Percentiles rank a stretch among this genome's conserved stretches.
Evolutionary conservation across 2,113 vertebrate species (phyloP).

Genomic region (Phyllopteryx taeniolatus): DNA sequence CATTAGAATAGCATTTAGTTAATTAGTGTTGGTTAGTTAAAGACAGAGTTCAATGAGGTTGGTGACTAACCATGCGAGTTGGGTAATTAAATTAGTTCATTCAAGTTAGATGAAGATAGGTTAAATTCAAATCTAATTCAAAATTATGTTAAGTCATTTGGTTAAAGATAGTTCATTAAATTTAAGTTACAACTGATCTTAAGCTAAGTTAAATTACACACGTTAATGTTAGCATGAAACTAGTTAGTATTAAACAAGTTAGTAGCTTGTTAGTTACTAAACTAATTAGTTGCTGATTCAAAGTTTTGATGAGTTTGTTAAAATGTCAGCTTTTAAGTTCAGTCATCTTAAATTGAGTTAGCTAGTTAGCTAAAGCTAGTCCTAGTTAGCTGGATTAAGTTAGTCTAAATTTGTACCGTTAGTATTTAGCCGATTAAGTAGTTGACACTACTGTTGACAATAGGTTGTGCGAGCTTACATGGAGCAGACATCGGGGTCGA

Average conservation of each 20-base stretch:
- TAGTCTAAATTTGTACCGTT: too few species aligned
- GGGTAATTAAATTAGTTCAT: neutral
- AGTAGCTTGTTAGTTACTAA: too few species aligned
- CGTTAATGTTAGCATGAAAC: too few species aligned
- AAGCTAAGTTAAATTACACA: too few species aligned
- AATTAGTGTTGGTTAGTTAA: too few species aligned
- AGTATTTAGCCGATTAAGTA: neutral
- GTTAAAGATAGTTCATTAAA: neutral
- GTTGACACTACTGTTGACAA: neutral
- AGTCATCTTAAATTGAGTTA: neutral
- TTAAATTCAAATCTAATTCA: neutral
- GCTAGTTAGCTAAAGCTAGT: neutral
- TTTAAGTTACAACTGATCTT: neutral
- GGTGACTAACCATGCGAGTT: too few species aligned
- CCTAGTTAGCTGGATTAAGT: neutral
- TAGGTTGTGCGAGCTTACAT: slow-evolving; percentile 78
- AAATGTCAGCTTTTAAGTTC: too few species aligned
- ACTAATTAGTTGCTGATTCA: too few species aligned
- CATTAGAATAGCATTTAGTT: too few species aligned
- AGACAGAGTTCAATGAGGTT: too few species aligned
- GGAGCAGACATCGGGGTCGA: slow-evolving; percentile 92
- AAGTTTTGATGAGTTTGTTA: too few species aligned
- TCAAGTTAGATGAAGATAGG: neutral
- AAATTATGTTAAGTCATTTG: neutral
- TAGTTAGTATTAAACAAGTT: too few species aligned